Percentiles rank a stretch among this genome's conserved stretches.
Conservation (phyloP, 1,140 invertebrate species). For the Daktulosphaira vitifoliae region DNA sequence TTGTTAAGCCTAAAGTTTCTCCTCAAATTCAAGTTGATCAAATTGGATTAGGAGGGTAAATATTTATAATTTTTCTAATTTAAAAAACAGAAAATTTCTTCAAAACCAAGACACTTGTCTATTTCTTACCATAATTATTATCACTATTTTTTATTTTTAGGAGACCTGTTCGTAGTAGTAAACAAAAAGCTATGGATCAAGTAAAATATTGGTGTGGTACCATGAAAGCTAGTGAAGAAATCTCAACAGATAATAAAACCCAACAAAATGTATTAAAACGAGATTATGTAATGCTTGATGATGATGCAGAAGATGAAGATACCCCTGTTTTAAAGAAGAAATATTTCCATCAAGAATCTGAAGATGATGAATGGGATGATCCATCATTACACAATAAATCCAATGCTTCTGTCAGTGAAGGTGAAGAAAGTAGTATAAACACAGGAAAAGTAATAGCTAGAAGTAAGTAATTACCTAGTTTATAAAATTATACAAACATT, state of each 20-base stretch:
- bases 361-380: constrained; percentile 28
- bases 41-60: constrained; percentile 15
- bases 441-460: not conserved
- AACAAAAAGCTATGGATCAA: constrained; percentile 69
- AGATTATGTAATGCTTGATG: constrained; percentile 18
- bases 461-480: not conserved
- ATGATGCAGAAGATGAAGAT: constrained; percentile 13
- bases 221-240: constrained; percentile 41
- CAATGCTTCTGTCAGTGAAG: constrained; percentile 4
- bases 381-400: constrained; percentile 8
- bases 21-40: constrained; percentile 7
- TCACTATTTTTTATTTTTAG: constrained; percentile 19
- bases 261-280: constrained; percentile 16
- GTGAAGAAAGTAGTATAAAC: not conserved
- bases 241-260: not conserved
- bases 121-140: too few relatives aligned
- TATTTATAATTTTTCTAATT: too few relatives aligned
- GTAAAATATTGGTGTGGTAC: constrained; percentile 73
- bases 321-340: constrained; percentile 14
- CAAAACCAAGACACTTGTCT: too few relatives aligned
- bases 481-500: too few relatives aligned
- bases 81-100: too few relatives aligned
- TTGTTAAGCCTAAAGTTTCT: constrained; percentile 10
- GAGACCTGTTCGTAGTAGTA: constrained; percentile 64
- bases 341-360: constrained; percentile 22